Conservation (phyloP, 2,888 invertebrate genomes). For the Notodonta ziczac region DNA sequence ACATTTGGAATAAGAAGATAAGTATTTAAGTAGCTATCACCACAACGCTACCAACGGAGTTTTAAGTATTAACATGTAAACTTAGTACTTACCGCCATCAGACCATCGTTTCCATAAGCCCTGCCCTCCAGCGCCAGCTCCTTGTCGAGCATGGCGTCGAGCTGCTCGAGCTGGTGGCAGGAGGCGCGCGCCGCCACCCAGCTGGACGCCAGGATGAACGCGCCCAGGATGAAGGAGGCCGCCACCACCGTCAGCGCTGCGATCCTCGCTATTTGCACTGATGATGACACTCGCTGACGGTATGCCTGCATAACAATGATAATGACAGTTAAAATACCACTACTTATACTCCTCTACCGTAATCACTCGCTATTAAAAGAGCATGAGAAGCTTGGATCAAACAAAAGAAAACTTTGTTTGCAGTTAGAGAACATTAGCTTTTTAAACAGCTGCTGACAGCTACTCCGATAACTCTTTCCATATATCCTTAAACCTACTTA, state of each 20-base stretch:
- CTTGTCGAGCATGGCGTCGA: conserved; percentile 87
- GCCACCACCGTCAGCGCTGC: conserved; percentile 92
- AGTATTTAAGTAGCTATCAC: no score
- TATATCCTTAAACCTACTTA: no score
- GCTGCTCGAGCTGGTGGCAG: conserved; percentile 90
- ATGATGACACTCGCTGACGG: conserved; percentile 87
- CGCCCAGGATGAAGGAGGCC: conserved; percentile 91
- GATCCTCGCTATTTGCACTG: conserved; percentile 94
- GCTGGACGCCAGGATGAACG: conserved; percentile 92
- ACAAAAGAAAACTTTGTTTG: no score
- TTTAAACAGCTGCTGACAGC: no score
- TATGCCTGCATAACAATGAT: conserved; percentile 88
- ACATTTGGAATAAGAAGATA: no score
- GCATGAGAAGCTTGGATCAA: no score
- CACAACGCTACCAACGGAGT: no score
- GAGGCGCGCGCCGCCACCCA: conserved; percentile 93
- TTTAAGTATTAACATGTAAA: background rate
- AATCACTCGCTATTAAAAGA: no score
- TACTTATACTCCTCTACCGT: no score
- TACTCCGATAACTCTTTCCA: no score
- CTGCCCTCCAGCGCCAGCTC: conserved; percentile 88
- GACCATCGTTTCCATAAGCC: conserved; percentile 85
- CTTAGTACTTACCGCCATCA: conserved; percentile 86
- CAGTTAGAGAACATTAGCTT: no score
- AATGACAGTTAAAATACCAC: background rate